Percentiles rank a stretch among this genome's conserved stretches.
Conservation (phyloP, 2,113 vertebrate genomes). For the Callipepla californica region DNA sequence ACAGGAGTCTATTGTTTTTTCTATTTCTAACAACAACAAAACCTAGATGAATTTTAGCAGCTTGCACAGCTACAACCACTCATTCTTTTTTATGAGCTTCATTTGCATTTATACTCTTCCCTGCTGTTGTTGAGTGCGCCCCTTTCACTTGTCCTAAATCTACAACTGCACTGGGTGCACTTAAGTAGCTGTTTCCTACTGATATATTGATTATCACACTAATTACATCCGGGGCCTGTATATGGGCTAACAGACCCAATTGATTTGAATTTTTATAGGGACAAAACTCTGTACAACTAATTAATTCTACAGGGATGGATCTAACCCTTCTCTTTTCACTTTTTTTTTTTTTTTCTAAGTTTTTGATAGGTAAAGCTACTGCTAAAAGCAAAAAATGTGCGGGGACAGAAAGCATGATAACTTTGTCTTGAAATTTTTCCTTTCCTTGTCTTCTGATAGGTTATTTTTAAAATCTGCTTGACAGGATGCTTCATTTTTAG, state of each 20-base stretch:
- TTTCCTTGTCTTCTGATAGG: background rate
- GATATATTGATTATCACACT: slow-evolving; percentile 87
- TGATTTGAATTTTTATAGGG: slow-evolving; percentile 56
- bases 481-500: background rate
- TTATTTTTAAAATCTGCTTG: background rate
- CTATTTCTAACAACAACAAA: background rate
- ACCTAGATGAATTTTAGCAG: slow-evolving; percentile 54
- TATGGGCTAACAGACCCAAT: slow-evolving; percentile 80
- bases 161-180: slow-evolving; percentile 71
- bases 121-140: slow-evolving; percentile 70
- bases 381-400: background rate
- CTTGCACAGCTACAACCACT: slow-evolving; percentile 60
- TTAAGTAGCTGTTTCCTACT: slow-evolving; percentile 77
- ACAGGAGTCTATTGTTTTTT: slow-evolving; percentile 5
- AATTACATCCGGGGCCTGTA: slow-evolving; percentile 80
- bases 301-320: slow-evolving; percentile 75
- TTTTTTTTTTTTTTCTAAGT: background rate
- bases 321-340: background rate
- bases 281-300: slow-evolving; percentile 74
- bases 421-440: background rate
- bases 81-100: slow-evolving; percentile 74
- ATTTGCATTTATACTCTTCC: slow-evolving; percentile 76
- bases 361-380: background rate
- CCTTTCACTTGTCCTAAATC: slow-evolving; percentile 76
- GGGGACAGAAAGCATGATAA: background rate